These are phyloP conservation scores for Eristalis intricaria DNA, from an alignment of 2,888 invertebrate genomes.

Conservation along the genomic window DNA sequence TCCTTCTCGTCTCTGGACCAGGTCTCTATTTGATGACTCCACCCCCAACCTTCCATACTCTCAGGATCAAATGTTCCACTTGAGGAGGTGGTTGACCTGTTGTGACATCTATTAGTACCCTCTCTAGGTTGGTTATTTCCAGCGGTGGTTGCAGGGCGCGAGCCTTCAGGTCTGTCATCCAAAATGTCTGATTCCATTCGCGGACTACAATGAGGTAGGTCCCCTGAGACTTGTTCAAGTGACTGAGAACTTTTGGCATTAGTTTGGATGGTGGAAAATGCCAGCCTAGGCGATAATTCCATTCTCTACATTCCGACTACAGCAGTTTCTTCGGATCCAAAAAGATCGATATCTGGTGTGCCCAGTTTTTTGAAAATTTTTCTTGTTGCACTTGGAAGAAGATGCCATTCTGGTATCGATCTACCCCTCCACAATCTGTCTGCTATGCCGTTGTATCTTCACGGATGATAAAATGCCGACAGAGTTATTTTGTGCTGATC, in stretches of 20 bases:
- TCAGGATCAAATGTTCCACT: no score
- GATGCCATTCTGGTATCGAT: conserved; percentile 25
- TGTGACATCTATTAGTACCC: conserved; percentile 10
- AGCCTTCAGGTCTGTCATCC: no score
- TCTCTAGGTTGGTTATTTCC: not conserved
- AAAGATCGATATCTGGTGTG: conserved; percentile 26
- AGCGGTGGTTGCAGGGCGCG: not conserved
- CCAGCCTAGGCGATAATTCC: conserved; percentile 8
- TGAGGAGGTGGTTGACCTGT: not conserved
- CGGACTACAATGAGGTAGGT: no score
- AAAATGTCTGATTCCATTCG: no score
- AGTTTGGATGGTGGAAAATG: conserved; percentile 31
- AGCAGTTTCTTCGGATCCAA: conserved; percentile 30
- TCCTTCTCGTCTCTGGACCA: not conserved
- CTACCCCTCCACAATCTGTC: not conserved
- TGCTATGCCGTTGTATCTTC: conserved; percentile 37
- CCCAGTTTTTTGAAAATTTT: conserved; percentile 2
- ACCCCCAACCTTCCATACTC: conserved; percentile 27
- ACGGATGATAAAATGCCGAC: conserved; percentile 25
- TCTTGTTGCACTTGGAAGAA: not conserved
- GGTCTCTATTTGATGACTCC: not conserved
- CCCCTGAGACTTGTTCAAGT: conserved; percentile 19
- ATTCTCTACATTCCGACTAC: conserved; percentile 8
- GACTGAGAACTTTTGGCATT: conserved; percentile 22
- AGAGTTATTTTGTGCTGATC: conserved; percentile 22